Evolutionary conservation across 2,888 invertebrate genomes (phyloP).

Genomic region (Gerris lacustris): DNA sequence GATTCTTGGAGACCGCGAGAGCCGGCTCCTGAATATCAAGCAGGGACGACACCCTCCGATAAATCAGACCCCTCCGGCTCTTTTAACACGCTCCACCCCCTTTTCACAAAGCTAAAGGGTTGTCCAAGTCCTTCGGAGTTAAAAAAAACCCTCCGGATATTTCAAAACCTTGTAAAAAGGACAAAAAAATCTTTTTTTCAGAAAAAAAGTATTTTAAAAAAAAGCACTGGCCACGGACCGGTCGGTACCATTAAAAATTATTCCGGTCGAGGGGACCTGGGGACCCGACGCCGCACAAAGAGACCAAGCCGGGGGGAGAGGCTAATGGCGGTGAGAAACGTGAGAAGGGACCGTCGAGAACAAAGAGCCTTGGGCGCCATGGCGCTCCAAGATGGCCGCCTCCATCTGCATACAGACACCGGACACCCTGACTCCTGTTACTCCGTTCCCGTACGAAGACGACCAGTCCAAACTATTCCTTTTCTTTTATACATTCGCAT

Average conservation of each 20-base stretch:
- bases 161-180: no score
- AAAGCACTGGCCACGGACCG: background rate
- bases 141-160: no score
- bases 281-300: no score
- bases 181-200: no score
- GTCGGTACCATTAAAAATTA: slow-evolving; percentile 10
- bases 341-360: background rate
- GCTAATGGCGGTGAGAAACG: background rate
- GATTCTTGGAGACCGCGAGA: no score
- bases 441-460: background rate
- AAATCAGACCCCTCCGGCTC: no score
- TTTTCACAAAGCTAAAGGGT: no score
- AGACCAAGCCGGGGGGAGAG: background rate
- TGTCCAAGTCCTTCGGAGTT: no score
- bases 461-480: background rate
- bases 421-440: background rate
- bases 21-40: no score
- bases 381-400: slow-evolving; percentile 2
- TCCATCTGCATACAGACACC: background rate
- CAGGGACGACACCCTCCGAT: no score
- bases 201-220: no score
- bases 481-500: background rate
- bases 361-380: background rate
- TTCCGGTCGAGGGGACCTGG: slow-evolving; percentile 1
- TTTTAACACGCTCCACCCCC: no score